A percentile compares a stretch with the other conserved stretches of the same genome.
Evolutionary conservation across 2,113 vertebrate genomes (phyloP).

Genomic region (Misgurnus anguillicaudatus): DNA sequence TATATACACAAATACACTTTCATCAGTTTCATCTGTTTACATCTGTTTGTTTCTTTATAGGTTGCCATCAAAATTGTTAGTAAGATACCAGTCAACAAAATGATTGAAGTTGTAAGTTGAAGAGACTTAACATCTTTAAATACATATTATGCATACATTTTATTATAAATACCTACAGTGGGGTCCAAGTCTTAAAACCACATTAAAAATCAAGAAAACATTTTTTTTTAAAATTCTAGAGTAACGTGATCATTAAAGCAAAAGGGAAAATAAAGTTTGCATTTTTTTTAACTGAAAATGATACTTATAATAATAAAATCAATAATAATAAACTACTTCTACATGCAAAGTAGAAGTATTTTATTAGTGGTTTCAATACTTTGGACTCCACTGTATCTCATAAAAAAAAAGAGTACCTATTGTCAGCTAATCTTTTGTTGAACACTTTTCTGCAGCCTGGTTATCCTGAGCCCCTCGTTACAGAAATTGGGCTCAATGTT

Average conservation of each 20-base stretch:
- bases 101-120: conserved; percentile 54
- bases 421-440: background rate
- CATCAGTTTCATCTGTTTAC: background rate
- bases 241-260: background rate
- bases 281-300: too few species aligned
- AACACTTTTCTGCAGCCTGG: conserved; percentile 15
- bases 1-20: background rate
- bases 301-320: too few species aligned
- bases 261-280: too few species aligned
- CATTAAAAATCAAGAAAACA: too few species aligned
- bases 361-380: too few species aligned
- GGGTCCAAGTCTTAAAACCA: too few species aligned
- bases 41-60: conserved; percentile 41
- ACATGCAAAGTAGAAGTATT: too few species aligned
- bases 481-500: conserved; percentile 62
- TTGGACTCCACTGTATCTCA: too few species aligned
- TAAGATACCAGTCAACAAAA: conserved; percentile 16
- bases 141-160: background rate
- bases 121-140: background rate
- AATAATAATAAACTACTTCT: too few species aligned
- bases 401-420: too few species aligned
- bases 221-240: background rate
- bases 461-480: conserved; percentile 43
- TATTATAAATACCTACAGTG: too few species aligned
- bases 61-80: conserved; percentile 66